Percentiles rank a stretch among this genome's conserved stretches.
Conservation (phyloP, 2,888 invertebrate genomes). For the Allophyes oxyacanthae region DNA sequence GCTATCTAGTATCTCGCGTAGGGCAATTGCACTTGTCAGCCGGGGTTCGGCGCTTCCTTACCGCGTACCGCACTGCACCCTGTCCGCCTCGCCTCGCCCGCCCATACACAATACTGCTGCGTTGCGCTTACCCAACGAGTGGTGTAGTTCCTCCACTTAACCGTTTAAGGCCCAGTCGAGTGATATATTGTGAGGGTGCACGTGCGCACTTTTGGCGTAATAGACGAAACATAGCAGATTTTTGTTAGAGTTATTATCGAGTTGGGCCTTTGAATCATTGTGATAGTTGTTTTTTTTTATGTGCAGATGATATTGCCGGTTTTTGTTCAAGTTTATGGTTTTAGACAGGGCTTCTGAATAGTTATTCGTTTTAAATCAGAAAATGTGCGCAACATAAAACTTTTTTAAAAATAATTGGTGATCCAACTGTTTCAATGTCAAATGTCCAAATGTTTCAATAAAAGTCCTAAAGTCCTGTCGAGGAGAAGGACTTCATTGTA, state of each 20-base stretch:
- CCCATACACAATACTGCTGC: slow-evolving; percentile 43
- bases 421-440: no score
- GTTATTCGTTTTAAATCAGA: no score
- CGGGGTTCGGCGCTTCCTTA: slow-evolving; percentile 61
- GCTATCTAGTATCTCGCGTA: slow-evolving; percentile 81
- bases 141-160: slow-evolving; percentile 47
- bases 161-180: slow-evolving; percentile 41
- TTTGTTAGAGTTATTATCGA: background rate
- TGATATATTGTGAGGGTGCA: slow-evolving; percentile 33
- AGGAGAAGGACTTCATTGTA: no score
- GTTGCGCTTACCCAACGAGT: slow-evolving; percentile 43
- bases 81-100: slow-evolving; percentile 27
- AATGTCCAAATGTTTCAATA: no score
- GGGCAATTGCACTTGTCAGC: slow-evolving; percentile 82
- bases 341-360: no score
- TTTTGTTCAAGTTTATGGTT: no score
- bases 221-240: background rate
- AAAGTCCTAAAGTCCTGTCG: no score
- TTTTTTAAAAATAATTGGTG: no score
- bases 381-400: no score
- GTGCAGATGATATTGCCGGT: no score
- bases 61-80: slow-evolving; percentile 46
- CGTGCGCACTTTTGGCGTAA: slow-evolving; percentile 7
- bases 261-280: no score
- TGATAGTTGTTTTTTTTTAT: no score